A percentile compares a stretch with the other conserved stretches of the same genome.
phyloP scores from a whole-genome alignment of 2,888 invertebrate species.

The Villa cingulata region DNA sequence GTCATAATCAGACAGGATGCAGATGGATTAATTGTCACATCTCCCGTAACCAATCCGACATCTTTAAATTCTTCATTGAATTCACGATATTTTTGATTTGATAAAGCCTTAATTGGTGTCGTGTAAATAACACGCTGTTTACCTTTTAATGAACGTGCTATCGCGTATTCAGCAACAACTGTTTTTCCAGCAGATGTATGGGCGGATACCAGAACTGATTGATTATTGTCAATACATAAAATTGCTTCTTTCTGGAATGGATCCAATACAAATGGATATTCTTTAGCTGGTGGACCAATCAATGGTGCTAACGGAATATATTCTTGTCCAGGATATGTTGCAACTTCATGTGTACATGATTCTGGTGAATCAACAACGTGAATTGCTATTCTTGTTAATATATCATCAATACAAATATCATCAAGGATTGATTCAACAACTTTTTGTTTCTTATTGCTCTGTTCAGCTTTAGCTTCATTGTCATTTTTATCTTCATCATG shows the following conservation, averaged over 20 bases:
- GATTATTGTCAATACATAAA: conserved; percentile 91
- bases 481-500: conserved; percentile 12
- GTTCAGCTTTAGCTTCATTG: conserved; percentile 13
- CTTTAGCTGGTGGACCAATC: conserved; percentile 66
- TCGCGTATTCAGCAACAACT: conserved; percentile 94
- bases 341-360: conserved; percentile 93
- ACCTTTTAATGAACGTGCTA: conserved; percentile 82
- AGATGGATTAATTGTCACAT: conserved; percentile 96
- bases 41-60: conserved; percentile 96
- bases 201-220: conserved; percentile 96
- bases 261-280: conserved; percentile 89
- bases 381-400: conserved; percentile 68
- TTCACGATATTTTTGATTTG: conserved; percentile 98
- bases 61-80: conserved; percentile 95
- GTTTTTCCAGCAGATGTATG: conserved; percentile 99
- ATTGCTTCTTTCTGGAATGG: conserved; percentile 97
- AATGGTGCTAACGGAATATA: conserved; percentile 50
- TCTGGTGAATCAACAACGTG: conserved; percentile 82
- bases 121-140: conserved; percentile 99
- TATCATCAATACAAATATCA: conserved; percentile 51
- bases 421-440: conserved; percentile 28
- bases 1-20: conserved; percentile 99
- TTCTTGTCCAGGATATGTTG: conserved; percentile 75
- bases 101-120: conserved; percentile 97
- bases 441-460: conserved; percentile 18